Conservation (phyloP, 2,888 invertebrate species). For the Anaspis maculata region DNA sequence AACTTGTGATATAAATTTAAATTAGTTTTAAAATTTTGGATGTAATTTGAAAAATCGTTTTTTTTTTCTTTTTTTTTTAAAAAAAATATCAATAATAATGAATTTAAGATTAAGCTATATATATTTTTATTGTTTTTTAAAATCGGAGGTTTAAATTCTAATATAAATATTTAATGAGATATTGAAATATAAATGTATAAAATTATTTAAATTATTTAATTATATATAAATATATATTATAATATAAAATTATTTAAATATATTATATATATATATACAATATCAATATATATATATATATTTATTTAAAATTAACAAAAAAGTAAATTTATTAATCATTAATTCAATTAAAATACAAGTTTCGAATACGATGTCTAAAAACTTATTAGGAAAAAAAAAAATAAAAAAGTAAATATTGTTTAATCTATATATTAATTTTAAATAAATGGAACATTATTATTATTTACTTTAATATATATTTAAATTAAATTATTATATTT, state of each 20-base stretch:
- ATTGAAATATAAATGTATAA: constrained; percentile 23
- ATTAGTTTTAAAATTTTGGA: too few species aligned
- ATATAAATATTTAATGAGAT: constrained; percentile 19
- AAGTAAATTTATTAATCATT: constrained; percentile 6
- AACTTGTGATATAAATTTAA: too few species aligned
- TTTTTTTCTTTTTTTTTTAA: constrained; percentile 15
- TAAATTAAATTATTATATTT: constrained; percentile 8
- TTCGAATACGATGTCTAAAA: constrained; percentile 2
- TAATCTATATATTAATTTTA: constrained; percentile 16
- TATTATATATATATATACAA: constrained; percentile 2
- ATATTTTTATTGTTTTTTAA: constrained; percentile 7
- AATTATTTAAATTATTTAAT: constrained; percentile 15
- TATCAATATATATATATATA: constrained; percentile 5
- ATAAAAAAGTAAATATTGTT: constrained; percentile 13
- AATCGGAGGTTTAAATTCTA: constrained; percentile 19
- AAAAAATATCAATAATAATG: constrained; percentile 25
- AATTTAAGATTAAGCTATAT: too few species aligned
- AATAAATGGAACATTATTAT: constrained; percentile 17
- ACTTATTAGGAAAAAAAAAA: constrained; percentile 9
- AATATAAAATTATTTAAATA: constrained; percentile 8
- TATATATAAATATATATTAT: constrained; percentile 16
- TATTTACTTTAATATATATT: neutral
- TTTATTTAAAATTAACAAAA: constrained; percentile 3
- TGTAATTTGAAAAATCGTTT: too few species aligned
- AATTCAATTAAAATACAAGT: constrained; percentile 9